Percentiles rank a stretch among this genome's conserved stretches.
Evolutionary conservation across 1,140 invertebrate species (phyloP).

Genomic region (Dendrolimus kikuchii): DNA sequence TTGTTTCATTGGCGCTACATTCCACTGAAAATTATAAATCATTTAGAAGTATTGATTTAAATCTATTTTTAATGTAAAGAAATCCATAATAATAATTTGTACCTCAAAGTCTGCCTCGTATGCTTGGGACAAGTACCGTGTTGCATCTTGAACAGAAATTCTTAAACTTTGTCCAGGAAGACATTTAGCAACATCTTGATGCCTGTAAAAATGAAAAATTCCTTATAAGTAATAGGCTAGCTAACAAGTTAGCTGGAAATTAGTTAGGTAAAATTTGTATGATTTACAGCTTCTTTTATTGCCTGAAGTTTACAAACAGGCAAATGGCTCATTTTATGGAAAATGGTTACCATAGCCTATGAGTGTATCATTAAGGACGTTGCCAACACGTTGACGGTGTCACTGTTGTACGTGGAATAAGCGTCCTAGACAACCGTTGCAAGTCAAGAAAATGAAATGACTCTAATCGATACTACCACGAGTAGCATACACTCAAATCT

Average conservation of each 20-base stretch:
- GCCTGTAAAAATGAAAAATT: conserved; percentile 25
- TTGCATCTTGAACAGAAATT: conserved; percentile 57
- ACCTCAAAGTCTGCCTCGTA: conserved; percentile 61
- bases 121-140: conserved; percentile 43
- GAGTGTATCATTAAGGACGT: too few relatives aligned
- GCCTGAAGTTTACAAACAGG: too few relatives aligned
- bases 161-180: conserved; percentile 58
- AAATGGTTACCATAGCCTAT: too few relatives aligned
- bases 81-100: conserved; percentile 8
- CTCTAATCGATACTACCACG: too few relatives aligned
- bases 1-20: conserved; percentile 19
- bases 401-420: too few relatives aligned
- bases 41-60: not conserved
- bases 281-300: too few relatives aligned
- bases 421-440: too few relatives aligned
- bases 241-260: not conserved
- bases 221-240: not conserved
- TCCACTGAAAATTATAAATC: conserved; percentile 27
- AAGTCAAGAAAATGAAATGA: too few relatives aligned
- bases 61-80: not conserved
- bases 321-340: too few relatives aligned
- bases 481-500: too few relatives aligned
- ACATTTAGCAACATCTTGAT: conserved; percentile 60
- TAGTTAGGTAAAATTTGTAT: too few relatives aligned
- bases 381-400: too few relatives aligned